Evolutionary conservation across 35 echinoderm and acorn worm species (phyloP).

Genomic region (Anneissia japonica): DNA sequence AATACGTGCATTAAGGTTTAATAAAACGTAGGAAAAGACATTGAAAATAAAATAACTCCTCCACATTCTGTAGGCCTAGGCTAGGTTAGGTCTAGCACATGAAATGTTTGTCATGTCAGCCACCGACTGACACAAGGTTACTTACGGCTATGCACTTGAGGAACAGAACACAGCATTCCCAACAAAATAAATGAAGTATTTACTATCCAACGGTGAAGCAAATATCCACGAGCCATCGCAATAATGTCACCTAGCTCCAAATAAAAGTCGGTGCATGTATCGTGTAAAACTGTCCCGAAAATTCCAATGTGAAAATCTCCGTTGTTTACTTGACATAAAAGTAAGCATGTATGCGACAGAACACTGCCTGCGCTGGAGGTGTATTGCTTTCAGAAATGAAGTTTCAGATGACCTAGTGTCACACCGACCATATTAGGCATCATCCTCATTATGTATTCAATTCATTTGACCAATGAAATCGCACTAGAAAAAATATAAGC

Average conservation of each 20-base stretch:
- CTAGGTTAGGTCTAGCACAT: too few species aligned
- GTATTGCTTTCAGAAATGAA: background rate
- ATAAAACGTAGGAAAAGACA: too few species aligned
- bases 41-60: too few species aligned
- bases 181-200: background rate
- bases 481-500: background rate
- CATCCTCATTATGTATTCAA: background rate
- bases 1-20: too few species aligned
- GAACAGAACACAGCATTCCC: background rate
- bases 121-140: background rate
- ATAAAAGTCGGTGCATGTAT: background rate
- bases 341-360: background rate
- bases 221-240: background rate
- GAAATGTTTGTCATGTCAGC: background rate
- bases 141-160: background rate
- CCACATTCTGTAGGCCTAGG: too few species aligned
- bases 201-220: background rate
- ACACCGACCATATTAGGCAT: background rate
- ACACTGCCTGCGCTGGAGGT: background rate
- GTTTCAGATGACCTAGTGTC: background rate
- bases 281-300: background rate
- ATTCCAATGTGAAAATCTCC: background rate
- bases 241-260: background rate
- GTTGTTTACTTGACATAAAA: background rate
- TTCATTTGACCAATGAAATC: background rate